Base-by-base conservation (phyloP, 2,113 vertebrate species). In the Casuarius casuarius region DNA sequence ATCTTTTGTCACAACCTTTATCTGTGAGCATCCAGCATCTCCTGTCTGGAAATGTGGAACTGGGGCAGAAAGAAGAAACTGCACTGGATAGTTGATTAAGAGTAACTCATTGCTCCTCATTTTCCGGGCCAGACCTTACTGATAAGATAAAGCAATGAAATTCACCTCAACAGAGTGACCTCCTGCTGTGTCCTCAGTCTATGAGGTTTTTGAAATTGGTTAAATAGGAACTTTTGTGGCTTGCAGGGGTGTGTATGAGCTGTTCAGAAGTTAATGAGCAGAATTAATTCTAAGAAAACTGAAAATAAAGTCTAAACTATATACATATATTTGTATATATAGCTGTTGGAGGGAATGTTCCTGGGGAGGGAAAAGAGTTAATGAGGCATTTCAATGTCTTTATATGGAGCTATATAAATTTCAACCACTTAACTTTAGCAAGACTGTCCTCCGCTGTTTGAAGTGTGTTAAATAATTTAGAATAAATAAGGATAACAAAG, bases 351-450 rank as follows among this genome's bases (percentile, higher is more conserved):
- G 77, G 84, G 87, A 77, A 76, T 0, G 2, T 95, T 97, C 59
- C 67, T 91, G 82, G 84, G 68, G 78, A 97, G 87, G 84, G 77
- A 89, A 84, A 79, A 91, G 95, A 91, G 81, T 94, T 94, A 92
- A 95, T 96, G 95, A 97, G 91, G 84, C 92, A 95, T 96, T 97
- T 94, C 92, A 77, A 12, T 91, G 84, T 63, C 91, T 95, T 95
- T 95, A 80, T 92, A 68, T 77, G 66, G 78, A 83, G 78, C 87
- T 3, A 31, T 91, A 94, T 90, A 91, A 94, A 97, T 97, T 97
- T 92, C 82, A 94, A 59, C 78, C 52, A 79, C 67, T 95, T 95
- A 94, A 73, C 73, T 85, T 91, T 3, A 83, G 54, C 68, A 91
- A 61, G 75, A 86, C 58, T 94, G 58, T 97, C 87, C 87, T 88